A percentile compares a stretch with the other conserved stretches of the same genome.
phyloP scores from a whole-genome alignment of 2,113 vertebrate species.

The Miniopterus natalensis region DNA sequence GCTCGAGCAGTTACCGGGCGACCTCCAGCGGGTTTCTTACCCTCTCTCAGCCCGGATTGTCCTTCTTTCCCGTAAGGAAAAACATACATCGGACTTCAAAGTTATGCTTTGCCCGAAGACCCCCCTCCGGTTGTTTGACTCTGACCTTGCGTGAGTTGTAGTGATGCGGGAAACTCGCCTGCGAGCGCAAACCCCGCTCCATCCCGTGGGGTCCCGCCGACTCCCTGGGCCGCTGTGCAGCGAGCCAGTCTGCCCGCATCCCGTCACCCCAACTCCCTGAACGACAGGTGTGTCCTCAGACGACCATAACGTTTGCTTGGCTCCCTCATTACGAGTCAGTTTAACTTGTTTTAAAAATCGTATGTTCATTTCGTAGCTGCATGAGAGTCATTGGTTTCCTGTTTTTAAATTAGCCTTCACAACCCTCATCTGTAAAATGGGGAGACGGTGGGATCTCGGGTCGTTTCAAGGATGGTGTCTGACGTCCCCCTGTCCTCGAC shows the following conservation, averaged over 20 bases:
- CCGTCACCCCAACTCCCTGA: background rate
- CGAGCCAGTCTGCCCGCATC: background rate
- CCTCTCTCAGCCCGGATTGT: background rate
- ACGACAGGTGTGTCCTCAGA: background rate
- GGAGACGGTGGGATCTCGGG: background rate
- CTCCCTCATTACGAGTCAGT: background rate
- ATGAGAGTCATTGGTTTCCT: background rate
- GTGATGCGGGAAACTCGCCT: fast-evolving
- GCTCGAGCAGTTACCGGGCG: no score
- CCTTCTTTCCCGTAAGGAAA: background rate
- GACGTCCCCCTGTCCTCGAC: background rate
- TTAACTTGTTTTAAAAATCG: background rate
- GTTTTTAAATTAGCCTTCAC: background rate
- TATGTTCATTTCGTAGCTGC: background rate
- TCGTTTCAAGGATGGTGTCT: background rate
- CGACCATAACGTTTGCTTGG: background rate
- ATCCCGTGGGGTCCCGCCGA: background rate
- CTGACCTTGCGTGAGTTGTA: background rate
- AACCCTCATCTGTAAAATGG: background rate
- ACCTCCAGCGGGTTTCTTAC: background rate
- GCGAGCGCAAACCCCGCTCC: background rate
- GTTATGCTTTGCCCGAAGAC: background rate
- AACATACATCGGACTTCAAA: background rate
- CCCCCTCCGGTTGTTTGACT: background rate
- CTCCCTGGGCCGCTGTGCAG: no score